Conservation (phyloP, 2,797 vertebrate genomes). For the Eulemur albifrons region DNA sequence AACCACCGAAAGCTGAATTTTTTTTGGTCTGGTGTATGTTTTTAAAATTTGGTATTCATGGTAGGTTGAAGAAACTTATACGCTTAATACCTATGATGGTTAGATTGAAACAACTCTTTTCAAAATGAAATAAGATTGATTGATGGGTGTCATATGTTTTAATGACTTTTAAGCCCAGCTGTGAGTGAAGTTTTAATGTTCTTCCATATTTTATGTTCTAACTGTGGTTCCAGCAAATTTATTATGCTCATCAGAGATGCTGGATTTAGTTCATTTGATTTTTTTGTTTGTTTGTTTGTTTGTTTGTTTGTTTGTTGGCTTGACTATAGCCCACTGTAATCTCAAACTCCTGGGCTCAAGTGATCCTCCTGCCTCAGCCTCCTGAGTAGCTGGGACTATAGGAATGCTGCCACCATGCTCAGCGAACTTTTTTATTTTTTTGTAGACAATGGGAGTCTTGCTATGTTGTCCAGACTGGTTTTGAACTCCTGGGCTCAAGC, state of each 20-base stretch:
- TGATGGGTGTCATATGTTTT: background rate
- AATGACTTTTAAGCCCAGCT: background rate
- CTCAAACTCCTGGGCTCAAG: too few species aligned
- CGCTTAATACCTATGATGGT: background rate
- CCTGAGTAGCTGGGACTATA: too few species aligned
- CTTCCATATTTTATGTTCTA: background rate
- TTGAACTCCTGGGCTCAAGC: too few species aligned
- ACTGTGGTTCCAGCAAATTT: background rate
- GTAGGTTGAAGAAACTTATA: constrained; percentile 24
- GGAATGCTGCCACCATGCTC: too few species aligned
- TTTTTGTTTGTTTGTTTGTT: background rate
- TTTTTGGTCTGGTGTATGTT: constrained; percentile 13
- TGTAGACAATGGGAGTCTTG: background rate
- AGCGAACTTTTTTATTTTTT: too few species aligned
- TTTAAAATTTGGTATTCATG: background rate
- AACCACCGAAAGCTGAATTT: constrained; percentile 35
- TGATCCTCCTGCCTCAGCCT: too few species aligned
- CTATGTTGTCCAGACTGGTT: background rate
- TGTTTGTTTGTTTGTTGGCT: too few species aligned
- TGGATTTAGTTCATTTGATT: constrained; percentile 10
- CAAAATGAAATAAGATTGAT: background rate
- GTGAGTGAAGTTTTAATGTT: background rate
- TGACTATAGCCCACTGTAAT: too few species aligned
- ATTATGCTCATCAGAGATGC: background rate
- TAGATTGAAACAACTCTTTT: constrained; percentile 29